Evolutionary conservation across 2,113 vertebrate species (phyloP), one percentile per base, ranked within the genome.

Genomic region (Ammodytes dubius): DNA sequence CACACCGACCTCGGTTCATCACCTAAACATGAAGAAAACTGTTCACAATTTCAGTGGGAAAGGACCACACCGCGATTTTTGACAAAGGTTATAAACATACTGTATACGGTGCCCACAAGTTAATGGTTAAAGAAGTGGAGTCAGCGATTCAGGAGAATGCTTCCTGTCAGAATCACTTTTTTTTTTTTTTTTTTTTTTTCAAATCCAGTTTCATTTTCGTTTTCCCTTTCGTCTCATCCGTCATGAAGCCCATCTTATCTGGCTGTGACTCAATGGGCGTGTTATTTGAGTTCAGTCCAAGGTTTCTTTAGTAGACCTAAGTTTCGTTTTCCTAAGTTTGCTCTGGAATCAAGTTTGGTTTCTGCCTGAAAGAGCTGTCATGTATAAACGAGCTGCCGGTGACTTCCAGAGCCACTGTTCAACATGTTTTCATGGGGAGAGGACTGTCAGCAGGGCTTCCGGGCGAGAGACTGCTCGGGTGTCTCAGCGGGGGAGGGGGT

Each of bases 21-120:
- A 90, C 46, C 87, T 99, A 79, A 94, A 95, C 91, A 93, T 89
- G 89, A 98, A 97, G 95, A 97, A 97, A 93, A 94, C 95, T 19
- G 88, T 96, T 91, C 94, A 95, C 81, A 93, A 98, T 88, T 96
- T 96, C 81, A 98, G 97, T 95, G 27, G 98, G 98, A 92, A 96
- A 96, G 88, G 96, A 97, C 84, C 97, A 99, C 80, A 97, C 97
- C 68, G 97, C 97, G 70, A 92, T 27, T 95, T 71, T 87, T 98
- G 73, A 98, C 97, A 1, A 97, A 97, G 97, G 97, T 99, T 6
- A 63, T 27, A 27, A 2, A 27, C 27, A 27, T 27, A 27, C 27
- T 27, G 27, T 27, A 27, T 27, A 27, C 27, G 27, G 27, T 27
- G 27, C 27, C 27, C 27, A 27, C 27, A 27, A 27, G 27, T 27